phyloP scores from a whole-genome alignment of 2,797 vertebrate species.

The Philypnodon macrostomus region DNA sequence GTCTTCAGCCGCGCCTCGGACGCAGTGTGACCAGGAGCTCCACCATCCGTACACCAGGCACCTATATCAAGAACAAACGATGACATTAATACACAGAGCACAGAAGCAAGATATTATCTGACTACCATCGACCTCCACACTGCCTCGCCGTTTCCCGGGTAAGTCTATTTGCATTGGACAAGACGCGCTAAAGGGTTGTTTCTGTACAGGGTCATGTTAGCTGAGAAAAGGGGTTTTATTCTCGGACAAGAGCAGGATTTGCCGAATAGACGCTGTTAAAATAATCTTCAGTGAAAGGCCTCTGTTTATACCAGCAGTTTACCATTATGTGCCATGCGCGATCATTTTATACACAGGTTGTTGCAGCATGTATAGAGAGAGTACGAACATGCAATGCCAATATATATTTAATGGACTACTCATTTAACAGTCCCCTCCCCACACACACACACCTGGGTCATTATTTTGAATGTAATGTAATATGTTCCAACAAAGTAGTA shows the following conservation, averaged over 20 bases:
- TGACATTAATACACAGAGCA: slow-evolving; percentile 68
- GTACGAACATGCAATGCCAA: neutral
- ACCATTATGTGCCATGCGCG: neutral
- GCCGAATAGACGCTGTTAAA: neutral
- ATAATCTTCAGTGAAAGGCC: neutral
- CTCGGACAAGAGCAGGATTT: slow-evolving; percentile 14
- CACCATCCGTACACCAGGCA: slow-evolving; percentile 42
- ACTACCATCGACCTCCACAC: slow-evolving; percentile 59
- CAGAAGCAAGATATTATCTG: slow-evolving; percentile 67
- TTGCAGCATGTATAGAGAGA: neutral
- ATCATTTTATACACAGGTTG: neutral
- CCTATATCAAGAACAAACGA: slow-evolving; percentile 61
- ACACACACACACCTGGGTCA: too few species aligned
- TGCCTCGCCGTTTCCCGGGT: slow-evolving; percentile 67
- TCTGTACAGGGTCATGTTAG: slow-evolving; percentile 16
- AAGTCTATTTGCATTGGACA: slow-evolving; percentile 51
- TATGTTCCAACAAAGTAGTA: too few species aligned
- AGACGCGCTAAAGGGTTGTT: neutral
- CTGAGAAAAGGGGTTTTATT: slow-evolving; percentile 1
- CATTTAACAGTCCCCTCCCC: too few species aligned
- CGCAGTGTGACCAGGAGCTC: slow-evolving; percentile 52
- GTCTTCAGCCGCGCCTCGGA: slow-evolving; percentile 57
- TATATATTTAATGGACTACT: neutral
- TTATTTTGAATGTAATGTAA: too few species aligned
- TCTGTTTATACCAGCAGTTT: neutral